Percentiles rank a stretch among this genome's conserved stretches.
These are phyloP conservation scores for Silurus meridionalis DNA, from an alignment of 2,113 vertebrate species.

Conservation along the genomic window DNA sequence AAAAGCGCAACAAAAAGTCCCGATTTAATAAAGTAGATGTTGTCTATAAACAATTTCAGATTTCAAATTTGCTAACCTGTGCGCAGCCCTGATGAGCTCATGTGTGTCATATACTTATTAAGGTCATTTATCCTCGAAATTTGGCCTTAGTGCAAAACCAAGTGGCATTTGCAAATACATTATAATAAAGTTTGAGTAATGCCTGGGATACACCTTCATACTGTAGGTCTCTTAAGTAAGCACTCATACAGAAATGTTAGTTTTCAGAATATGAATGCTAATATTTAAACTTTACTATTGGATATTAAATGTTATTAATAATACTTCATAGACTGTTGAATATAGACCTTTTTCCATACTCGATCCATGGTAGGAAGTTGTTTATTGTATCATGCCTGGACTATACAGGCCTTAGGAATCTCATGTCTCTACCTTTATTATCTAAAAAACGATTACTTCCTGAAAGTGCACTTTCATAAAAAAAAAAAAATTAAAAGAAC, in stretches of 20 bases:
- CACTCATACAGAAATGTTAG: not conserved
- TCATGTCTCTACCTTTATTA: not conserved
- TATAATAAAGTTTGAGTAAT: not conserved
- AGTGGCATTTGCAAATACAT: not conserved
- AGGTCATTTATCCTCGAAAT: not conserved
- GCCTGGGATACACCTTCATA: not conserved
- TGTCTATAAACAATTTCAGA: not conserved
- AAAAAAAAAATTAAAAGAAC: not conserved
- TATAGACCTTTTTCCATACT: not conserved
- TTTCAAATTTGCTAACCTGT: not conserved
- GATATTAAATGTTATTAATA: not conserved
- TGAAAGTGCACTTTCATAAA: not conserved
- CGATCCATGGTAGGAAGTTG: not conserved
- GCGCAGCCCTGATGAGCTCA: not conserved
- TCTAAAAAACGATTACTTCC: not conserved
- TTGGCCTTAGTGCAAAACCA: not conserved
- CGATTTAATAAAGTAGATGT: not conserved
- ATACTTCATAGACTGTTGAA: conserved; percentile 31
- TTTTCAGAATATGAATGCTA: not conserved
- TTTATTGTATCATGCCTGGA: not conserved
- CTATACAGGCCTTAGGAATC: not conserved
- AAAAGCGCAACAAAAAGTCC: not conserved
- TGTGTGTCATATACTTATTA: too few relatives aligned
- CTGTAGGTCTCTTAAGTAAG: not conserved
- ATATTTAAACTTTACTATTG: not conserved